Conservation (phyloP, 2,113 vertebrate genomes). For the Periophthalmodon schlosseri region DNA sequence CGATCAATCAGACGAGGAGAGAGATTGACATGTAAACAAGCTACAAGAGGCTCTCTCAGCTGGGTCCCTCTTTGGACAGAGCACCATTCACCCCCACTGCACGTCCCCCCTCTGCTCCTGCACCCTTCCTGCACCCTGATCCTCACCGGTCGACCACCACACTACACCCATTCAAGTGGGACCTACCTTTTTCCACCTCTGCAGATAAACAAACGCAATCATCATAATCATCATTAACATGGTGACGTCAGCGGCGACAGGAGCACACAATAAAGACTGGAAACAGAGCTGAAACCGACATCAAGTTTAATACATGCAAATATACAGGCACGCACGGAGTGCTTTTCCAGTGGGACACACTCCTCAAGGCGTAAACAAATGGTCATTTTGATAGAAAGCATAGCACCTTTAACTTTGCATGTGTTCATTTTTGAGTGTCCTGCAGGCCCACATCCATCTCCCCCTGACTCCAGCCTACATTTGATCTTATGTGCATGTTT, state of each 20-base stretch:
- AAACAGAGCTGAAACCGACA: conserved; percentile 11
- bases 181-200: conserved; percentile 59
- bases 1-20: conserved; percentile 55
- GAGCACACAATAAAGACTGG: conserved; percentile 32
- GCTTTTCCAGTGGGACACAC: conserved; percentile 20
- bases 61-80: conserved; percentile 49
- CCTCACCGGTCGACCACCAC: conserved; percentile 27
- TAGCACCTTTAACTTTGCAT: conserved; percentile 11
- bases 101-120: conserved; percentile 35
- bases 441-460: conserved; percentile 19
- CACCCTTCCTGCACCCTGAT: conserved; percentile 36
- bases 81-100: conserved; percentile 54
- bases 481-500: conserved; percentile 28
- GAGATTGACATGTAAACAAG: conserved; percentile 67
- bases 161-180: conserved; percentile 62
- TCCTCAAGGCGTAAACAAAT: conserved; percentile 25
- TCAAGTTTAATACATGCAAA: background rate
- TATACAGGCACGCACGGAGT: background rate
- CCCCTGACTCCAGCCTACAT: conserved; percentile 20
- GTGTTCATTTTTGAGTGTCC: conserved; percentile 7
- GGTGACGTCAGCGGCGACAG: conserved; percentile 47
- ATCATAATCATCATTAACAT: conserved; percentile 61
- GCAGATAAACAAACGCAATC: conserved; percentile 69
- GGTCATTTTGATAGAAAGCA: conserved; percentile 46
- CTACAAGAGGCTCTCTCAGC: conserved; percentile 64